These are phyloP conservation scores for Periplaneta americana DNA, from an alignment of 1,140 invertebrate genomes.

Conservation along the genomic window DNA sequence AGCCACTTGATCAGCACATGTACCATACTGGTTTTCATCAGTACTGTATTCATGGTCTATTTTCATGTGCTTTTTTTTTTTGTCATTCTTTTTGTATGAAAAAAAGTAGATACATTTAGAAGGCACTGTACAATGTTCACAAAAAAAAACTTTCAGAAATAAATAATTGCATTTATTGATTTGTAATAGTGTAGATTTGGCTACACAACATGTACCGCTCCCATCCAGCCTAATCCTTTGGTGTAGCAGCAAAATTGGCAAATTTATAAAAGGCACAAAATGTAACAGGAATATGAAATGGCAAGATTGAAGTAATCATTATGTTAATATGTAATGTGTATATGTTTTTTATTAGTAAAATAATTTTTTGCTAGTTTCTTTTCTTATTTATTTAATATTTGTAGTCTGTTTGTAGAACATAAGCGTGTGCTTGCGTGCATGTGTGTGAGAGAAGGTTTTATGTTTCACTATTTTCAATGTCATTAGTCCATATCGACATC, in stretches of 20 bases:
- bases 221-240: not conserved
- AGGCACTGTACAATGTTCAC: slow-evolving; percentile 19
- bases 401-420: no score
- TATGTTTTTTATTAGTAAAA: no score
- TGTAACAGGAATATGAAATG: not conserved
- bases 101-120: slow-evolving; percentile 6
- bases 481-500: no score
- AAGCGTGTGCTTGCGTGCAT: no score
- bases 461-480: no score
- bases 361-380: no score
- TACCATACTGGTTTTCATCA: not conserved
- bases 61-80: slow-evolving; percentile 15
- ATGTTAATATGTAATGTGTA: not conserved
- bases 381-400: no score
- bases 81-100: slow-evolving; percentile 13
- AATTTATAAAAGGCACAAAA: no score
- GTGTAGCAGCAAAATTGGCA: no score
- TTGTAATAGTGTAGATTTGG: slow-evolving; percentile 8
- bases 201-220: not conserved
- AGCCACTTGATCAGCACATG: not conserved
- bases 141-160: slow-evolving; percentile 9
- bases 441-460: no score
- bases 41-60: slow-evolving; percentile 11
- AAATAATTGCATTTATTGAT: slow-evolving; percentile 19
- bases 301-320: not conserved